Percentiles rank a stretch among this genome's conserved stretches.
phyloP scores from a whole-genome alignment of 2,888 invertebrate genomes.

The Ellobium chinense region DNA sequence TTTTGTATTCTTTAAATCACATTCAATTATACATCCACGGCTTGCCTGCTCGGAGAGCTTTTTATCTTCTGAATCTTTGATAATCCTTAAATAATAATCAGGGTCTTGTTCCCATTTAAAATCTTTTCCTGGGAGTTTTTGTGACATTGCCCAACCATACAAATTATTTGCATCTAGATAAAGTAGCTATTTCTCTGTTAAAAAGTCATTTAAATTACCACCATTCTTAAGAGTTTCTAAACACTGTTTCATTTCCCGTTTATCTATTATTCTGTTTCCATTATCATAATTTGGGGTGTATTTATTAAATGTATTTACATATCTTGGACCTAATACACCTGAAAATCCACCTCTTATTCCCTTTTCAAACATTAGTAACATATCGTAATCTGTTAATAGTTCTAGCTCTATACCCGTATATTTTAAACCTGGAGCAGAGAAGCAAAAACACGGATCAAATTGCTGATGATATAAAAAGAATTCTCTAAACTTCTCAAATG shows the following conservation, averaged over 20 bases:
- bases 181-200: not conserved
- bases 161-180: slow-evolving; percentile 40
- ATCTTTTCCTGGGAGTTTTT: slow-evolving; percentile 38
- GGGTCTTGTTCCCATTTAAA: slow-evolving; percentile 24
- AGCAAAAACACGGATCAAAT: not conserved
- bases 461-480: not conserved
- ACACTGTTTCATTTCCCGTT: not conserved
- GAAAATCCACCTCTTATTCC: slow-evolving; percentile 12
- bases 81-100: slow-evolving; percentile 34
- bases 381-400: slow-evolving; percentile 18
- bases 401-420: slow-evolving; percentile 11
- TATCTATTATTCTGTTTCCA: slow-evolving; percentile 7
- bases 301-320: slow-evolving; percentile 18
- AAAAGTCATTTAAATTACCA: slow-evolving; percentile 6
- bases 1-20: slow-evolving; percentile 43
- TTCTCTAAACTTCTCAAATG: slow-evolving; percentile 20
- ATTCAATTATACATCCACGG: slow-evolving; percentile 32
- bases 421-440: slow-evolving; percentile 6
- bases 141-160: slow-evolving; percentile 42
- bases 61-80: too few species aligned
- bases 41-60: slow-evolving; percentile 29
- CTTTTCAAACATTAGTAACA: slow-evolving; percentile 10
- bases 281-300: not conserved
- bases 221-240: slow-evolving; percentile 8
- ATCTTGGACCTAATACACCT: slow-evolving; percentile 1